phyloP scores from a whole-genome alignment of 2,113 vertebrate genomes.

The Ovis canadensis region DNA sequence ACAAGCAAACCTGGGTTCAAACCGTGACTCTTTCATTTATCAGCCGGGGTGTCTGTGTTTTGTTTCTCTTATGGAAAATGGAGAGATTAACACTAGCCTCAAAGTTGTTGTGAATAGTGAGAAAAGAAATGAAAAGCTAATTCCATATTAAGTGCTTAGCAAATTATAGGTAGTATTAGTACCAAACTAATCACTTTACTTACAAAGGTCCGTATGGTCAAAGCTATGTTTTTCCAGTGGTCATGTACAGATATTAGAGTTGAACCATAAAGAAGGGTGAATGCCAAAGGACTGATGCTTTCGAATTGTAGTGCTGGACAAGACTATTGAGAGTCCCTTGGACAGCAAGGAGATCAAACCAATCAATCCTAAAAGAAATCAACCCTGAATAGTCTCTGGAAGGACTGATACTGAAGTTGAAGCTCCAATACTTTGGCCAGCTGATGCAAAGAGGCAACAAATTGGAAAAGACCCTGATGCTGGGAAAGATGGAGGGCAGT shows the following conservation, averaged over 20 bases:
- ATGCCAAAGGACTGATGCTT: not conserved
- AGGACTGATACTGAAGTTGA: not conserved
- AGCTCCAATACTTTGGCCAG: not conserved
- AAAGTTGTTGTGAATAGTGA: not conserved
- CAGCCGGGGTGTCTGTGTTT: not conserved
- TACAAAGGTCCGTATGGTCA: not conserved
- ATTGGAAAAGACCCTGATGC: not conserved
- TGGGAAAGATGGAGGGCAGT: not conserved
- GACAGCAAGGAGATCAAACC: not conserved
- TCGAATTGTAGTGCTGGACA: not conserved
- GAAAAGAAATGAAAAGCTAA: not conserved
- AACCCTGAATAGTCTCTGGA: not conserved
- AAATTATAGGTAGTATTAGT: not conserved
- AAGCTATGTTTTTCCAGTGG: not conserved
- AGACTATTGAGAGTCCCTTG: not conserved
- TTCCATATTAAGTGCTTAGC: too few species aligned
- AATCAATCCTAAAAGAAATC: not conserved
- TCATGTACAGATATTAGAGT: not conserved
- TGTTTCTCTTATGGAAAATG: not conserved
- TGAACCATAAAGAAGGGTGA: not conserved
- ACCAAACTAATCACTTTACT: not conserved
- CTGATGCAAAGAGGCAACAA: not conserved
- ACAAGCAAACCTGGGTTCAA: accelerated
- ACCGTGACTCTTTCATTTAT: not conserved
- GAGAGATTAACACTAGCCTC: not conserved